Conservation (phyloP, 1,140 invertebrate species). For the Agrilus planipennis region DNA sequence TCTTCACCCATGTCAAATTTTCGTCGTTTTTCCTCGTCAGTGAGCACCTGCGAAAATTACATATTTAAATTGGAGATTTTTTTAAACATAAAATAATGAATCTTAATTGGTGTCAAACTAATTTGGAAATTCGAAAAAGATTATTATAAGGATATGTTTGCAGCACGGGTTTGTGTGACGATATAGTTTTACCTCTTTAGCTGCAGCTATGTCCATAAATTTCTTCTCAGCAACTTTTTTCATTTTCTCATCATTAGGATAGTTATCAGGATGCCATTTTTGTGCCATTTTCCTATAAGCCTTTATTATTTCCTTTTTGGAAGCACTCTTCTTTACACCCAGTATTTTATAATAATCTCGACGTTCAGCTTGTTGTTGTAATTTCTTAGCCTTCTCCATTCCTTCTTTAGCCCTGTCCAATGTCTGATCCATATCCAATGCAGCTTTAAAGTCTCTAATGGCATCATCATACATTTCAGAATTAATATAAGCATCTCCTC, state of each 20-base stretch:
- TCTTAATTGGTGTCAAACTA: no score
- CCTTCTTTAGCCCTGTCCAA: constrained; percentile 81
- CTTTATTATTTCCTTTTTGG: constrained; percentile 88
- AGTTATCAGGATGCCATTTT: constrained; percentile 99
- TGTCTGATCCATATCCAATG: constrained; percentile 72
- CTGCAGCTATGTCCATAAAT: constrained; percentile 98
- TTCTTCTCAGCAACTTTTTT: constrained; percentile 95
- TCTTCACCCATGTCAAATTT: constrained; percentile 93
- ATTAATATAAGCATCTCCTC: constrained; percentile 82
- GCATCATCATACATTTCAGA: constrained; percentile 92
- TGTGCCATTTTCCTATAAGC: constrained; percentile 95
- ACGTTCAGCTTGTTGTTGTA: constrained; percentile 87
- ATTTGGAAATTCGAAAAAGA: no score
- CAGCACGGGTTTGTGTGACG: not conserved
- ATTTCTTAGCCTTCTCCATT: constrained; percentile 76
- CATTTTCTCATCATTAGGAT: constrained; percentile 66
- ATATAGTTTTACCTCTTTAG: constrained; percentile 74
- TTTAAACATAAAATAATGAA: not conserved
- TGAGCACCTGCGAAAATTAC: constrained; percentile 42
- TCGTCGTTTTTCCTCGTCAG: constrained; percentile 76
- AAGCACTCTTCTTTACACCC: constrained; percentile 66
- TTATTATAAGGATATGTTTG: not conserved
- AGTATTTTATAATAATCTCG: constrained; percentile 99
- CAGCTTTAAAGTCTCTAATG: constrained; percentile 67
- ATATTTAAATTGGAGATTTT: not conserved